A percentile compares a stretch with the other conserved stretches of the same genome.
Conservation (phyloP, 2,797 vertebrate species). For the Yasuhikotakia modesta region DNA sequence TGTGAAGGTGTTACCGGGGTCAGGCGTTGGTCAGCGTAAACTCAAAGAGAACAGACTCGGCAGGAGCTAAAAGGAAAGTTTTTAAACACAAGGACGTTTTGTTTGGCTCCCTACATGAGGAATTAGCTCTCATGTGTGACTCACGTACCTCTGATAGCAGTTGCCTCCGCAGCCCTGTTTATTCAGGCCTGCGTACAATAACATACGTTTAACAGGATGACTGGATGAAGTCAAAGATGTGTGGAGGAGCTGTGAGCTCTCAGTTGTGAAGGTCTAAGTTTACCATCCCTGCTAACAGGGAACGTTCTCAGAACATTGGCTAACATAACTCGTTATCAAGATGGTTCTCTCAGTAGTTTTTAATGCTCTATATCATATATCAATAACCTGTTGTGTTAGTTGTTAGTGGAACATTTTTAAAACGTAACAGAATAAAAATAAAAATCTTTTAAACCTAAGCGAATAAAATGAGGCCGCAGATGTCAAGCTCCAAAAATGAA, state of each 20-base stretch:
- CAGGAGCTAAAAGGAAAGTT: constrained; percentile 57
- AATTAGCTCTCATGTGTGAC: constrained; percentile 57
- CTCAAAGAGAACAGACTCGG: constrained; percentile 30
- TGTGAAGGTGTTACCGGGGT: constrained; percentile 30
- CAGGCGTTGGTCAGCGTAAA: constrained; percentile 44
- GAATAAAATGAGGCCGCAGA: neutral
- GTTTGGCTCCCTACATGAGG: constrained; percentile 69
- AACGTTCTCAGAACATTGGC: too few species aligned
- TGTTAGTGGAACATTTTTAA: too few species aligned
- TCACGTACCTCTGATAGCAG: constrained; percentile 60
- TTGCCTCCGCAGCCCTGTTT: constrained; percentile 40
- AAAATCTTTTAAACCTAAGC: too few species aligned
- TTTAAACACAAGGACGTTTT: constrained; percentile 69
- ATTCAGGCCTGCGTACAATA: constrained; percentile 43
- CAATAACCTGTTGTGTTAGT: too few species aligned
- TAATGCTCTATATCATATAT: too few species aligned
- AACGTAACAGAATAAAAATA: too few species aligned
- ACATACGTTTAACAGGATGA: constrained; percentile 38
- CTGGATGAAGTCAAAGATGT: constrained; percentile 3
- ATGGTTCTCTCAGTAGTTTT: too few species aligned
- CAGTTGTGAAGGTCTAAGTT: constrained; percentile 18
- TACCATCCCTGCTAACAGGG: neutral
- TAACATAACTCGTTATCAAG: too few species aligned
- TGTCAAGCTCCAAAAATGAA: neutral
- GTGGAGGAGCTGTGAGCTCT: constrained; percentile 40